phyloP scores from a whole-genome alignment of 2,797 vertebrate species.

The Borostomias antarcticus region DNA sequence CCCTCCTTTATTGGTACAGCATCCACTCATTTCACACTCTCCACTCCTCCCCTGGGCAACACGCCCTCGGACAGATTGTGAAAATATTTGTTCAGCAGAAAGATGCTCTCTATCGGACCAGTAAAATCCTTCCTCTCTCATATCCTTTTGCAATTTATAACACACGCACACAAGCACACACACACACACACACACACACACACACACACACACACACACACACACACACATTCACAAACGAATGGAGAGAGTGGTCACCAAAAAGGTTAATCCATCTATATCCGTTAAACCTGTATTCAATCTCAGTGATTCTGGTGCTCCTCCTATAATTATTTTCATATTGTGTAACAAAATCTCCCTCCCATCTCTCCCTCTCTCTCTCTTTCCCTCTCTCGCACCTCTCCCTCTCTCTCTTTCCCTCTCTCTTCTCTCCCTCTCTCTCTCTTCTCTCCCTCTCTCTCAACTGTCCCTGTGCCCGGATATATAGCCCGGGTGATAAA shows the following conservation, averaged over 20 bases:
- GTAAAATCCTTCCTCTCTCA: constrained; percentile 39
- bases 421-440: constrained; percentile 5
- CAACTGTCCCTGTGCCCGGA: constrained; percentile 24
- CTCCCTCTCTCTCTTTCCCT: constrained; percentile 11
- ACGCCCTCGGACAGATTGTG: not conserved
- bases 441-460: constrained; percentile 18
- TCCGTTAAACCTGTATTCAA: constrained; percentile 41
- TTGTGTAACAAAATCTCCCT: constrained; percentile 18
- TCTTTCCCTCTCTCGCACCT: not conserved
- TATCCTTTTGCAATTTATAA: constrained; percentile 39
- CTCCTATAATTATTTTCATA: constrained; percentile 40
- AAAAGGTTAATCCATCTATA: constrained; percentile 33
- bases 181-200: not conserved
- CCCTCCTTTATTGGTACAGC: not conserved
- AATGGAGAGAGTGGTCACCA: not conserved
- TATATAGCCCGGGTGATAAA: too few relatives aligned
- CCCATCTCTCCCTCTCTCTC: constrained; percentile 10
- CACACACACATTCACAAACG: not conserved
- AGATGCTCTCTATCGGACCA: constrained; percentile 4
- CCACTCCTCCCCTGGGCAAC: not conserved
- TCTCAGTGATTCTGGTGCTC: constrained; percentile 42
- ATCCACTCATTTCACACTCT: not conserved
- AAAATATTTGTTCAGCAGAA: constrained; percentile 8
- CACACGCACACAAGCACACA: not conserved
- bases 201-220: not conserved